phyloP scores from a whole-genome alignment of 2,888 invertebrate genomes.

The Hypomecis punctinalis region DNA sequence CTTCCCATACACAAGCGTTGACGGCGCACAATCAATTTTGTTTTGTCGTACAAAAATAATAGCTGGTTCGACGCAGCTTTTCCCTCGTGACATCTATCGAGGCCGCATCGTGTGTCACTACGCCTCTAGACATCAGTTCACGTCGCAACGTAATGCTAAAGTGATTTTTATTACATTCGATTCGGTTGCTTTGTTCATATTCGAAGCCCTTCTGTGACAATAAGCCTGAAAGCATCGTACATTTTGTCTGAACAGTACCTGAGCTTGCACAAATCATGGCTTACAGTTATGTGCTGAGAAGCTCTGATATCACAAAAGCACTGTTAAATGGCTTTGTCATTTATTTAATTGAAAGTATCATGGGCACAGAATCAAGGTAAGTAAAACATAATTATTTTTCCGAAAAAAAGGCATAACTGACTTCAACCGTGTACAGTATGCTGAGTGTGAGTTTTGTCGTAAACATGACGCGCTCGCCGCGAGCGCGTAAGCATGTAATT shows the following conservation, averaged over 20 bases:
- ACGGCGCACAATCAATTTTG: constrained; percentile 72
- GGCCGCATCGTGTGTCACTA: constrained; percentile 80
- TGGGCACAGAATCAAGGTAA: too few species aligned
- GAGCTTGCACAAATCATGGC: constrained; percentile 5
- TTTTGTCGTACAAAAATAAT: constrained; percentile 81
- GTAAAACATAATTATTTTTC: too few species aligned
- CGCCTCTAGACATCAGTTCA: constrained; percentile 81
- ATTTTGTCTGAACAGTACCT: constrained; percentile 24
- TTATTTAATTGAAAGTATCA: too few species aligned
- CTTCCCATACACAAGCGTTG: constrained; percentile 40
- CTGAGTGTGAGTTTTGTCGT: too few species aligned
- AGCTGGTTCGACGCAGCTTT: constrained; percentile 71
- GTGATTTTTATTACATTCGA: constrained; percentile 84
- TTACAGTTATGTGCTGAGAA: too few species aligned
- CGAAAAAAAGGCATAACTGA: too few species aligned
- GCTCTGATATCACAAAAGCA: background rate
- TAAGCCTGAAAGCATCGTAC: constrained; percentile 45
- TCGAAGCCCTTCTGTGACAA: constrained; percentile 65
- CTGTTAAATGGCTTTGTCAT: too few species aligned
- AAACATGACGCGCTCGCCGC: too few species aligned
- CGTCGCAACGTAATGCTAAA: constrained; percentile 79
- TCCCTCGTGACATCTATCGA: constrained; percentile 78
- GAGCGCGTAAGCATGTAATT: too few species aligned
- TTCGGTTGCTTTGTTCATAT: constrained; percentile 82
- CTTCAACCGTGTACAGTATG: too few species aligned